Evolutionary conservation across 2,888 invertebrate genomes (phyloP).

Genomic region (Xestia rhomboidea): DNA sequence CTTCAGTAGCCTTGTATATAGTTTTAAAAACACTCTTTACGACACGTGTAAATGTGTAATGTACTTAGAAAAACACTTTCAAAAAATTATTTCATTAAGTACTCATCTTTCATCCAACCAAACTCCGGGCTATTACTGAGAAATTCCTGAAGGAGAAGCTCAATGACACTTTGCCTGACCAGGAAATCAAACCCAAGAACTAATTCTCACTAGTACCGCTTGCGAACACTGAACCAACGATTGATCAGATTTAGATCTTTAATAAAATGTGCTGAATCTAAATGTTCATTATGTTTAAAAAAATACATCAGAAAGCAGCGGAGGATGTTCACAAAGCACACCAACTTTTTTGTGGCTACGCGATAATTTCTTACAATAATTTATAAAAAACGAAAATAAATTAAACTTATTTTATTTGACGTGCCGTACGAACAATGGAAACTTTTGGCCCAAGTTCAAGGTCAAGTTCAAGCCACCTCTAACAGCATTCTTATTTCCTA

Average conservation of each 20-base stretch:
- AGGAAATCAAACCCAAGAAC: neutral
- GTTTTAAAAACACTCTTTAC: no score
- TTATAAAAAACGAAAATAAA: neutral
- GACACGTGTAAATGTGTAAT: no score
- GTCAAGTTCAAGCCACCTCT: no score
- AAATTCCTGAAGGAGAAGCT: neutral
- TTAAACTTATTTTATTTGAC: neutral
- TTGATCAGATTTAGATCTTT: no score
- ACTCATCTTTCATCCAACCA: no score
- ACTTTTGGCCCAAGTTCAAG: no score
- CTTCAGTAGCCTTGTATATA: no score
- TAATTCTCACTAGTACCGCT: neutral
- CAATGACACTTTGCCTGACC: neutral
- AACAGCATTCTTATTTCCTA: no score
- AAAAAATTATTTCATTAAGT: no score
- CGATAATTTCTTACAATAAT: neutral
- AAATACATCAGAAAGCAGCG: neutral
- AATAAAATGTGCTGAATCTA: no score
- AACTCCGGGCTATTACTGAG: neutral
- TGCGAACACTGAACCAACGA: neutral
- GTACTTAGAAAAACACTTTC: no score
- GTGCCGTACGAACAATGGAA: neutral
- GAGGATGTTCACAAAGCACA: neutral
- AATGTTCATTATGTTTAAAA: no score
- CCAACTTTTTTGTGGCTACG: neutral